Evolutionary conservation across 1,140 invertebrate species (phyloP).

Genomic region (Aricia agestis): DNA sequence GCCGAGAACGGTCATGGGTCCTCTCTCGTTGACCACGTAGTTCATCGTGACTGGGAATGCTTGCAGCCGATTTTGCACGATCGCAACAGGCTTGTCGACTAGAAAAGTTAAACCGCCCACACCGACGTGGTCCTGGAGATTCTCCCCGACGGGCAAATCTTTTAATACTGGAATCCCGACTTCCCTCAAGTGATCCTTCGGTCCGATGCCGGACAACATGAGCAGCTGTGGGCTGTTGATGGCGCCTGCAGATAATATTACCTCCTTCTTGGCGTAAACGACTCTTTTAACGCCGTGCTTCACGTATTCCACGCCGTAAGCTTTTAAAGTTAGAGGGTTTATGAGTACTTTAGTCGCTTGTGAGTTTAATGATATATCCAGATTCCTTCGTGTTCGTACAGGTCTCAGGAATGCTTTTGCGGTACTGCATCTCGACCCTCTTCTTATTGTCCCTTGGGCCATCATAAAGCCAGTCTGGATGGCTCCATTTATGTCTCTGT

Average conservation of each 20-base stretch:
- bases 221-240: slow-evolving; percentile 89
- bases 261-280: slow-evolving; percentile 84
- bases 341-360: slow-evolving; percentile 85
- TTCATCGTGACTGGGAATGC: slow-evolving; percentile 86
- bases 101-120: slow-evolving; percentile 89
- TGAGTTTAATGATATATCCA: slow-evolving; percentile 86
- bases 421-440: slow-evolving; percentile 91
- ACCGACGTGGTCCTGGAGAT: slow-evolving; percentile 89
- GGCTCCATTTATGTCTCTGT: slow-evolving; percentile 91
- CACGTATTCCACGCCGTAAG: slow-evolving; percentile 85
- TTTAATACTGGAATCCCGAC: slow-evolving; percentile 83
- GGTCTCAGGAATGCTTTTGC: slow-evolving; percentile 93
- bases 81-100: slow-evolving; percentile 85
- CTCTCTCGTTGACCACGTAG: slow-evolving; percentile 84
- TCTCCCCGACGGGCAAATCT: slow-evolving; percentile 86
- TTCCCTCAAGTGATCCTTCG: slow-evolving; percentile 82
- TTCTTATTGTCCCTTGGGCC: slow-evolving; percentile 90
- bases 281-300: slow-evolving; percentile 81
- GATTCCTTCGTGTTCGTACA: slow-evolving; percentile 84
- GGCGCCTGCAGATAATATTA: slow-evolving; percentile 87
- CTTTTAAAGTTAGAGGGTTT: slow-evolving; percentile 82
- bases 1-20: slow-evolving; percentile 89
- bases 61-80: slow-evolving; percentile 83
- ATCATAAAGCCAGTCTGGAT: slow-evolving; percentile 91
- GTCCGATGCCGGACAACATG: slow-evolving; percentile 93